Evolutionary conservation across 2,888 invertebrate species (phyloP).

Genomic region (Erpobdella octoculata): DNA sequence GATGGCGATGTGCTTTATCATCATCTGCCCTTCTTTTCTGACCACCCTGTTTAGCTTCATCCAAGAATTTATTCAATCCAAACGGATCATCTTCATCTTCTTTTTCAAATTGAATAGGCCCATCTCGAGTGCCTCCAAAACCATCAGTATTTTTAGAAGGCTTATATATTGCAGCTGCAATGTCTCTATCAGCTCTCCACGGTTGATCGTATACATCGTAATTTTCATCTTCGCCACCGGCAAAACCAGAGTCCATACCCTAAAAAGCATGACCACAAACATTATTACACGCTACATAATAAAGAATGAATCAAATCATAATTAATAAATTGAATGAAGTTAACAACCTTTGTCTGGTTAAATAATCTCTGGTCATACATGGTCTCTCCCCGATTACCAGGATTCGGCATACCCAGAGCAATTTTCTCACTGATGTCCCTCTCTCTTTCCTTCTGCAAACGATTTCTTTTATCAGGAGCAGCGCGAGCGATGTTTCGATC

Average conservation of each 20-base stretch:
- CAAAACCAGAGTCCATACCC: slow-evolving; percentile 80
- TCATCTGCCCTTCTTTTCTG: slow-evolving; percentile 45
- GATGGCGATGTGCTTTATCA: no score
- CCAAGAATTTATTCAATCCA: slow-evolving; percentile 94
- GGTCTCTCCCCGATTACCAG: slow-evolving; percentile 61
- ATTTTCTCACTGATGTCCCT: slow-evolving; percentile 97
- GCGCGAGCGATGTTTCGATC: slow-evolving; percentile 86
- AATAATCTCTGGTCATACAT: slow-evolving; percentile 88
- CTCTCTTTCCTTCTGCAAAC: slow-evolving; percentile 65
- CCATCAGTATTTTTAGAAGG: slow-evolving; percentile 55
- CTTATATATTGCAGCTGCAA: slow-evolving; percentile 70
- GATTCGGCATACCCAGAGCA: slow-evolving; percentile 81
- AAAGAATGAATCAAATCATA: neutral
- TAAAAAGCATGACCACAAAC: slow-evolving; percentile 35
- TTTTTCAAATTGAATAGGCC: slow-evolving; percentile 84
- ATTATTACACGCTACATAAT: neutral
- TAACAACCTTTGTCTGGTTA: slow-evolving; percentile 62
- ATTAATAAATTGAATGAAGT: neutral
- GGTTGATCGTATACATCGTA: slow-evolving; percentile 97
- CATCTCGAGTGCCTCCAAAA: no score
- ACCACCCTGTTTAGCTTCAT: slow-evolving; percentile 70
- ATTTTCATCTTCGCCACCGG: slow-evolving; percentile 80
- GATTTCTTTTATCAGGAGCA: slow-evolving; percentile 81
- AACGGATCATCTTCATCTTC: slow-evolving; percentile 77
- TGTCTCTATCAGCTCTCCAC: slow-evolving; percentile 80